phyloP scores from a whole-genome alignment of 2,113 vertebrate species.

The Pelmatolapia mariae region DNA sequence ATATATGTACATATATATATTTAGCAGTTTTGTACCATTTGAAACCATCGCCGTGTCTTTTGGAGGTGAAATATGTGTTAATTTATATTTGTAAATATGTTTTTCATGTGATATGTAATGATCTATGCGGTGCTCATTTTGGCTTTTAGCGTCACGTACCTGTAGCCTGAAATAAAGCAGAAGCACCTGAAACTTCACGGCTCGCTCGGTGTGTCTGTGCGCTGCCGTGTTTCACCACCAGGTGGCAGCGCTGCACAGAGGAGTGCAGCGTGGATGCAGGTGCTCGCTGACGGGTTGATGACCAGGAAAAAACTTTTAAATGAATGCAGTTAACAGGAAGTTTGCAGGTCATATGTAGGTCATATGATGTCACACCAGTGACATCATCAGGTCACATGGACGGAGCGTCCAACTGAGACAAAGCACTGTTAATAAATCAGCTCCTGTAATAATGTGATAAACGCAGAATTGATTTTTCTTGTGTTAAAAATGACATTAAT shows the following conservation, averaged over 20 bases:
- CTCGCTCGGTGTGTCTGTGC: background rate
- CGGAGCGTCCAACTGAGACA: background rate
- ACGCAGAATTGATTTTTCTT: background rate
- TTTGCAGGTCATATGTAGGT: background rate
- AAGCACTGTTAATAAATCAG: background rate
- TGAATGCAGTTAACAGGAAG: background rate
- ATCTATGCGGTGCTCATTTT: slow-evolving; percentile 43
- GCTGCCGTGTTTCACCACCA: slow-evolving; percentile 7
- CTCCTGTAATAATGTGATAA: background rate
- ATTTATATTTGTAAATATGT: slow-evolving; percentile 66
- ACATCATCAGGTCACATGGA: background rate
- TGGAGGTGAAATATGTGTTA: slow-evolving; percentile 39
- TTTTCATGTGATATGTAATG: slow-evolving; percentile 16
- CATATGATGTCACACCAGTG: background rate
- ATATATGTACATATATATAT: background rate
- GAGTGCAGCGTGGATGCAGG: background rate
- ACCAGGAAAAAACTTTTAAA: background rate
- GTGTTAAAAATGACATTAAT: background rate
- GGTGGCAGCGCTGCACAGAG: background rate
- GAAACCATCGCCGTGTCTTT: slow-evolving; percentile 15
- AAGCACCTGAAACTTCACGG: background rate
- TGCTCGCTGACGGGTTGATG: background rate
- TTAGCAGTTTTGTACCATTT: slow-evolving; percentile 44
- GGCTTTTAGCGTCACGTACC: slow-evolving; percentile 7
- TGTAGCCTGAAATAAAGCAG: slow-evolving; percentile 41